These are phyloP conservation scores for Procambarus virginalis DNA, from an alignment of 1,140 invertebrate genomes.

Conservation along the genomic window DNA sequence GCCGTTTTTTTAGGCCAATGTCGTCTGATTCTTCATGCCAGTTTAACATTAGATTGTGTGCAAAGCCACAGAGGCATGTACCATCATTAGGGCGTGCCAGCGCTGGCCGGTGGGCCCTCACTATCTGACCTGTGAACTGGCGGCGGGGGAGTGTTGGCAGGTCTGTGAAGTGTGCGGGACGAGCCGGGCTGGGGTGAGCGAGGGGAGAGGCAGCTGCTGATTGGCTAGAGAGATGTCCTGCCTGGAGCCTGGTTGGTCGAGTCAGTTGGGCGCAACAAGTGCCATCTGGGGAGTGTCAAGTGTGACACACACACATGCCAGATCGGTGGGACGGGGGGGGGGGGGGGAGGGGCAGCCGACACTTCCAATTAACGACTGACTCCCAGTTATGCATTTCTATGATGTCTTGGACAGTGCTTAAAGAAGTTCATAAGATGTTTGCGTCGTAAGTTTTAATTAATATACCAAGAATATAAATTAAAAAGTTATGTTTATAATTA, in stretches of 20 bases:
- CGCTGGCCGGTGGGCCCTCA: too few species aligned
- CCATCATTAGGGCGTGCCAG: too few species aligned
- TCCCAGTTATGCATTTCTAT: not conserved
- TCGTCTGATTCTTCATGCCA: too few species aligned
- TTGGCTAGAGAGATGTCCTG: conserved; percentile 1
- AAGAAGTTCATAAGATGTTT: too few species aligned
- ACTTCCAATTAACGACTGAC: not conserved
- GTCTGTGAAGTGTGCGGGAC: not conserved
- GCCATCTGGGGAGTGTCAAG: conserved; percentile 43
- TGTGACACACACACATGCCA: conserved; percentile 32
- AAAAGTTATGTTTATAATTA: too few species aligned
- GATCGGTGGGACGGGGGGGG: not conserved
- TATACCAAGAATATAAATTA: too few species aligned
- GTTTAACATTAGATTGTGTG: too few species aligned
- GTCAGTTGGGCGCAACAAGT: conserved; percentile 40
- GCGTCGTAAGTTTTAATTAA: too few species aligned
- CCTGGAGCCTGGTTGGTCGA: conserved; percentile 19
- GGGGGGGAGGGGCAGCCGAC: not conserved
- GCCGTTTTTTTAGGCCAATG: too few species aligned
- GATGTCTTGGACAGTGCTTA: not conserved
- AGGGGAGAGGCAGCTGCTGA: not conserved
- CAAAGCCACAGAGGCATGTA: too few species aligned
- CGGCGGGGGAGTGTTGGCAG: not conserved
- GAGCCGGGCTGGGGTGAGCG: not conserved
- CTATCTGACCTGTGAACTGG: not conserved